Evolutionary conservation across 2,888 invertebrate species (phyloP), one percentile per base, ranked within the genome.

Genomic region (Axea sp.): DNA sequence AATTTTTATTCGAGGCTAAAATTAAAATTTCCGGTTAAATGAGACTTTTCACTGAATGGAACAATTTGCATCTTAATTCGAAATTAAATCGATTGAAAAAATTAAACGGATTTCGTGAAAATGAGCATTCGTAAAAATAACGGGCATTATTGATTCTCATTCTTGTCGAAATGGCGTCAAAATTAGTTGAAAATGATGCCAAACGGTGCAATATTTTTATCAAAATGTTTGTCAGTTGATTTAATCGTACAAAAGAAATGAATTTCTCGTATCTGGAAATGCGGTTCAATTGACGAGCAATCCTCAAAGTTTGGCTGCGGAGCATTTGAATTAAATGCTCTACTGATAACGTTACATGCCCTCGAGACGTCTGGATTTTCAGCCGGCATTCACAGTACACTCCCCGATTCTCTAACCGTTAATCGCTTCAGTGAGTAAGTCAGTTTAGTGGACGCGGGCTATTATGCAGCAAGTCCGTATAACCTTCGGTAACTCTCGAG

Each of bases 391-490:
- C 59, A 49, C 22, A 35, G 49, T 41, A 33, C 53, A 26, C 55
- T 49, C 57, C 37, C 49, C 68, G 47, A 59, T 68, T 68, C 71
- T 33, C 47, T 30, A 41, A 41, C 55, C 59, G 62, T 55, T 69
- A 69, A 69, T 69, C 69, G 69, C 69, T 39, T 31, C 39, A 47
- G 17, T 28, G 68, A 59, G 68, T 69, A 69, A 69, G 69, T 60
- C 62, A 57, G 71, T 72, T 65, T 11, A 47, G 62, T 55, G 72
- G 64, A 64, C 72, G 72, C 59, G 45, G 49, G 49, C 72, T 53
- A 59, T 65, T 72, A 65, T 65, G 65, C 64, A 59, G 30, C 62
- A 26, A 51, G 45, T 45, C 53, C 47, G 60, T 49, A 57, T 57
- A 64, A 71, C 33, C 64, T 49, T 45, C 47, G 6, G 17, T 51